A percentile compares a stretch with the other conserved stretches of the same genome.
Evolutionary conservation across 2,888 invertebrate genomes (phyloP).

Genomic region (Petrolisthes cinctipes): DNA sequence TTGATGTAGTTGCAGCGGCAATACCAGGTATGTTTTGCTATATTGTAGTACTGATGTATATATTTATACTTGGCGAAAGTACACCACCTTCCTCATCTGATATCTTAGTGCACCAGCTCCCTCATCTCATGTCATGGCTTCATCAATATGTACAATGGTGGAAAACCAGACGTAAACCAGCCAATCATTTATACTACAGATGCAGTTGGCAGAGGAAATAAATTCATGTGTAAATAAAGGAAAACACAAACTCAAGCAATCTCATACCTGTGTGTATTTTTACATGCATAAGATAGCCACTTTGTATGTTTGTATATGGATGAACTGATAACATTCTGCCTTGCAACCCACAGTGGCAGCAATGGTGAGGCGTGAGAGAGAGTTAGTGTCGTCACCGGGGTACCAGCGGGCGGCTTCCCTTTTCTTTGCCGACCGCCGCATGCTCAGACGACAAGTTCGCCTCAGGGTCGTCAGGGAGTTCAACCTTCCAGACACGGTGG

Average conservation of each 20-base stretch:
- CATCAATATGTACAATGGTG: too few relatives aligned
- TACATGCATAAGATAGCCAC: too few relatives aligned
- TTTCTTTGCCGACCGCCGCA: constrained; percentile 81
- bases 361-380: constrained; percentile 88
- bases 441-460: constrained; percentile 83
- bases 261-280: too few relatives aligned
- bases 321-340: too few relatives aligned
- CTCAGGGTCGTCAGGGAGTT: constrained; percentile 93
- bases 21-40: constrained; percentile 65
- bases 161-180: too few relatives aligned
- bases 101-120: too few relatives aligned
- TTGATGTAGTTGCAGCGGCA: constrained; percentile 77
- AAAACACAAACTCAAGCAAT: too few relatives aligned
- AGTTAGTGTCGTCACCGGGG: constrained; percentile 82
- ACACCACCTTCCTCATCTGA: background rate
- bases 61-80: background rate
- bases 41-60: background rate
- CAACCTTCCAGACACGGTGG: constrained; percentile 90
- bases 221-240: too few relatives aligned
- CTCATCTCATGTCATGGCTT: too few relatives aligned
- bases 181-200: too few relatives aligned
- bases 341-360: constrained; percentile 76
- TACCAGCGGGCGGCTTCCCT: constrained; percentile 83
- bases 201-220: too few relatives aligned
- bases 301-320: too few relatives aligned